Percentiles rank a stretch among this genome's conserved stretches.
phyloP scores from a whole-genome alignment of 2,888 invertebrate genomes.

The Anorthoa munda region DNA sequence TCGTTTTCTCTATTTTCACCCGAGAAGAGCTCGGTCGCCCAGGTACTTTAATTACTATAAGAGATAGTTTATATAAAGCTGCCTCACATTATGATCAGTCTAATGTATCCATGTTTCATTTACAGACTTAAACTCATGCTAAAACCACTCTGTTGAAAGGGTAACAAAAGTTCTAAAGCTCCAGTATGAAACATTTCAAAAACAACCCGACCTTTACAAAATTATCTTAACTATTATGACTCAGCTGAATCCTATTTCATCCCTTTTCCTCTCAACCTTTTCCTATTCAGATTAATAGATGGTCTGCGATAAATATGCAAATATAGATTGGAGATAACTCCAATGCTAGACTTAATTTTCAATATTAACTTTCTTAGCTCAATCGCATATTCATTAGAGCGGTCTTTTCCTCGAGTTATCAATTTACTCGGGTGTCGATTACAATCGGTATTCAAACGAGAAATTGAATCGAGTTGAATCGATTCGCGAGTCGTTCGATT shows the following conservation, averaged over 20 bases:
- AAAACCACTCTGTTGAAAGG: background rate
- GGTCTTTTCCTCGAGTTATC: constrained; percentile 68
- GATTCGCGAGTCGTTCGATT: constrained; percentile 62
- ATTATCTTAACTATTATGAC: constrained; percentile 34
- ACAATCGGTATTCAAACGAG: constrained; percentile 76
- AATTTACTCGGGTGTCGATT: constrained; percentile 72
- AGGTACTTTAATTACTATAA: too few species aligned
- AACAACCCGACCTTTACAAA: constrained; percentile 13
- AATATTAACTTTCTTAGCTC: constrained; percentile 70
- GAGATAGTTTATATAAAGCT: background rate
- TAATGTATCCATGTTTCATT: background rate
- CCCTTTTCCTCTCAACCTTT: constrained; percentile 37
- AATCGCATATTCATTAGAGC: constrained; percentile 74
- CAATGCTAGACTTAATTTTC: constrained; percentile 69
- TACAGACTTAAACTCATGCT: background rate
- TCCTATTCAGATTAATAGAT: constrained; percentile 49
- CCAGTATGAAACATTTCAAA: background rate
- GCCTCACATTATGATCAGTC: too few species aligned
- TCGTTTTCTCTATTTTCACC: too few species aligned
- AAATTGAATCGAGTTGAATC: constrained; percentile 61
- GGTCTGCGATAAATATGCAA: constrained; percentile 59
- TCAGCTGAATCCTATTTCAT: constrained; percentile 31
- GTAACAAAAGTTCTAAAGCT: background rate
- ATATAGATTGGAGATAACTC: constrained; percentile 64
- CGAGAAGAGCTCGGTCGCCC: too few species aligned